Evolutionary conservation across 2,113 vertebrate genomes (phyloP).

Genomic region (Pygoscelis antarcticus): DNA sequence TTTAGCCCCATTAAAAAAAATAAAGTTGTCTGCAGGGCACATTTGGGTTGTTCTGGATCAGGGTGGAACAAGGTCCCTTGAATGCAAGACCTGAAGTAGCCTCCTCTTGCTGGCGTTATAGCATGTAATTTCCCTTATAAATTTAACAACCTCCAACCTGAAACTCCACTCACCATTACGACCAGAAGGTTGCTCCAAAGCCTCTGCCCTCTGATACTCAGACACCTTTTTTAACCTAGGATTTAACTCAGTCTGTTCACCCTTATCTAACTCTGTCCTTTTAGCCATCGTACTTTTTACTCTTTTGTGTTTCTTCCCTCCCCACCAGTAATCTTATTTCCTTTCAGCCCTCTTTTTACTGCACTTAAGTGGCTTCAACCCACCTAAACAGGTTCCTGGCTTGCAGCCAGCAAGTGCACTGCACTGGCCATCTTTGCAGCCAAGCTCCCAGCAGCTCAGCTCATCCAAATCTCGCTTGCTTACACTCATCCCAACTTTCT

Average conservation of each 20-base stretch:
- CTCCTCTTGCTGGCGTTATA: not conserved
- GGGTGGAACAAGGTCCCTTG: not conserved
- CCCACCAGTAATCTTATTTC: not conserved
- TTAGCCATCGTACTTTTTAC: not conserved
- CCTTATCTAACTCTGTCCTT: not conserved
- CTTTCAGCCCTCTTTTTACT: not conserved
- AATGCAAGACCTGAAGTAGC: not conserved
- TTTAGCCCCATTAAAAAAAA: not conserved
- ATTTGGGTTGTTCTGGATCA: not conserved
- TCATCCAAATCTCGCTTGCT: not conserved
- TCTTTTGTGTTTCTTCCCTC: not conserved
- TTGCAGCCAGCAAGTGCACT: not conserved
- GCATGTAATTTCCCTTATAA: not conserved
- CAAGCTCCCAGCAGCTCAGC: not conserved
- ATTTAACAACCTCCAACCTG: not conserved
- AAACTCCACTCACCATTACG: not conserved
- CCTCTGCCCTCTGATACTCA: not conserved
- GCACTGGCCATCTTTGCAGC: not conserved
- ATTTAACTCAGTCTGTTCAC: not conserved
- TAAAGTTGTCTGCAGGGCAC: not conserved
- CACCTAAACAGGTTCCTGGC: not conserved
- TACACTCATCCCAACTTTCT: not conserved
- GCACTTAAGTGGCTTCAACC: not conserved
- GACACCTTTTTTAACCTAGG: not conserved
- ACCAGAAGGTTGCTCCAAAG: not conserved